Percentiles rank a stretch among this genome's conserved stretches.
Conservation (phyloP, 2,113 vertebrate genomes). For the Muntiacus muntjak region DNA sequence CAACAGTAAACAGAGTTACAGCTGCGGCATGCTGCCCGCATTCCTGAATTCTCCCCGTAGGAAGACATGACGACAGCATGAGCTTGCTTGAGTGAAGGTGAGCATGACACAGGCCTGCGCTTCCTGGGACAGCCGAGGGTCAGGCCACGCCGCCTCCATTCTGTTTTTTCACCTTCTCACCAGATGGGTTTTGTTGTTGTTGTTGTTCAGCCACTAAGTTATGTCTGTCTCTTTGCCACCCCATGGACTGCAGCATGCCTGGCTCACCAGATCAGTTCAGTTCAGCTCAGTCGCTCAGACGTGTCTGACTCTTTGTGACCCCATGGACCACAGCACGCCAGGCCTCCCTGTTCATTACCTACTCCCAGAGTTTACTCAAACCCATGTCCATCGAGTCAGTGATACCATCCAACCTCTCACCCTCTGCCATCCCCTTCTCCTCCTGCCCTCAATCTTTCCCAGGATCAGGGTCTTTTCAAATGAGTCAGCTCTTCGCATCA, state of each 20-base stretch:
- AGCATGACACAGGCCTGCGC: accelerated
- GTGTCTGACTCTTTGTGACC: no score
- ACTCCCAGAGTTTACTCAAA: no score
- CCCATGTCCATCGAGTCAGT: no score
- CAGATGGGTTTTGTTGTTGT: accelerated
- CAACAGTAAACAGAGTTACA: background rate
- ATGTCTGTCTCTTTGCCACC: background rate
- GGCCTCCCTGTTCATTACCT: no score
- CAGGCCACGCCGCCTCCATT: accelerated
- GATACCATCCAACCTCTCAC: no score
- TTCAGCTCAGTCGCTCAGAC: no score
- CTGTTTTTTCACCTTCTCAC: background rate
- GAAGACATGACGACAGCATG: background rate
- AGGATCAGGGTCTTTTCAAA: no score
- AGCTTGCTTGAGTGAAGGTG: no score
- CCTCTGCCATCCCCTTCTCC: no score
- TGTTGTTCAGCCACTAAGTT: background rate
- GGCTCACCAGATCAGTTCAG: background rate
- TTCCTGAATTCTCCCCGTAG: background rate
- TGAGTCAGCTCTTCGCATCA: no score
- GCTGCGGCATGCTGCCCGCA: accelerated
- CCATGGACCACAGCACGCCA: no score
- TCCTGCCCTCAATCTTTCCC: no score
- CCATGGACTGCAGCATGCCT: background rate
- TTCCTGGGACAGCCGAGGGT: background rate